Evolutionary conservation across 2,113 vertebrate species (phyloP).

Genomic region (Nannospalax galili): DNA sequence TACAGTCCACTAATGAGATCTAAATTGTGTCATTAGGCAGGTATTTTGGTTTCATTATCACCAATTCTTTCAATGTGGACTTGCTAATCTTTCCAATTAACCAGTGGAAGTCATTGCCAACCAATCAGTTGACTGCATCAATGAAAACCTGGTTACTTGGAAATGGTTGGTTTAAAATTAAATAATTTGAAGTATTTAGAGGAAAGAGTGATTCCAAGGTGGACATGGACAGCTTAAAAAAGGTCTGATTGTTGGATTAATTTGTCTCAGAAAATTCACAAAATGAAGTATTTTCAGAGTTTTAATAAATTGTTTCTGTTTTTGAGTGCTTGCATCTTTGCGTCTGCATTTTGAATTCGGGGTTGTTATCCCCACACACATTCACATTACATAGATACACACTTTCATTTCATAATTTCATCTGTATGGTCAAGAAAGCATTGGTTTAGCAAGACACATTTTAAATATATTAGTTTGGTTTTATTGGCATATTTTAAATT

Average conservation of each 20-base stretch:
- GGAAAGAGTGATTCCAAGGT: not conserved
- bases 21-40: constrained; percentile 57
- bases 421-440: not conserved
- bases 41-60: constrained; percentile 37
- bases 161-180: not conserved
- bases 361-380: accelerated
- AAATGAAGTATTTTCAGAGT: not conserved
- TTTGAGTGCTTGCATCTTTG: not conserved
- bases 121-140: not conserved
- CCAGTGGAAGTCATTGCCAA: constrained; percentile 43
- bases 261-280: not conserved
- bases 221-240: not conserved
- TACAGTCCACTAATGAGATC: not conserved
- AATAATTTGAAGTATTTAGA: not conserved
- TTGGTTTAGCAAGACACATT: not conserved
- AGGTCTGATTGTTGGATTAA: not conserved
- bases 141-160: not conserved
- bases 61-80: constrained; percentile 45
- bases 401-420: not conserved
- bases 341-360: not conserved
- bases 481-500: constrained; percentile 3
- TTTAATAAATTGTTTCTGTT: not conserved
- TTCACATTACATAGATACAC: accelerated
- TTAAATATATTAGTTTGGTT: not conserved
- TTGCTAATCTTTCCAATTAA: constrained; percentile 42